phyloP scores from a whole-genome alignment of 2,797 vertebrate genomes.

The Echeneis naucrates region DNA sequence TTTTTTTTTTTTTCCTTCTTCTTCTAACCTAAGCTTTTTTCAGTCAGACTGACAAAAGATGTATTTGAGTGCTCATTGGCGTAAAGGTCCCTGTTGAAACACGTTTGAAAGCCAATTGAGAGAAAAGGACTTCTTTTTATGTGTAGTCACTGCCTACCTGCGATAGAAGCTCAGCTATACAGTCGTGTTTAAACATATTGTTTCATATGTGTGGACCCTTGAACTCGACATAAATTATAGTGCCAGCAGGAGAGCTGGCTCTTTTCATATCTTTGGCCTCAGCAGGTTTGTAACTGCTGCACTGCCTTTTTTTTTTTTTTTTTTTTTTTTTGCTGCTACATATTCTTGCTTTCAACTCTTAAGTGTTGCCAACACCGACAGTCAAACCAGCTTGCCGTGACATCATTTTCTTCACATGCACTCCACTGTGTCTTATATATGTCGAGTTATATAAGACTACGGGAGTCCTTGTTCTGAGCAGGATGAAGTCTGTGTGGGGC shows the following conservation, averaged over 20 bases:
- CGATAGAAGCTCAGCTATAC: not conserved
- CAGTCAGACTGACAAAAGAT: not conserved
- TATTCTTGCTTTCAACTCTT: not conserved
- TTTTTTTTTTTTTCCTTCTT: not conserved
- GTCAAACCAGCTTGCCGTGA: slow-evolving; percentile 15
- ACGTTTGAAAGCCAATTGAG: not conserved
- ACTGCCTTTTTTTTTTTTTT: not conserved
- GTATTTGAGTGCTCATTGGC: not conserved
- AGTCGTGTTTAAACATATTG: not conserved
- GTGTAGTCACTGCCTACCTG: not conserved
- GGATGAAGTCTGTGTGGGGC: slow-evolving; percentile 5
- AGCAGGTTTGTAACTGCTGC: not conserved
- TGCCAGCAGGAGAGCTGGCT: not conserved
- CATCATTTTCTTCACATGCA: slow-evolving; percentile 6
- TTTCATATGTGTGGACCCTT: slow-evolving; percentile 1
- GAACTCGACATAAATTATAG: slow-evolving; percentile 1
- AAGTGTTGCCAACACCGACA: not conserved
- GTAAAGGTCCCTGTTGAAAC: not conserved
- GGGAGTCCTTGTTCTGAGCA: not conserved
- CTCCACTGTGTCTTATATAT: slow-evolving; percentile 17
- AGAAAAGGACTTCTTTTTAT: no score
- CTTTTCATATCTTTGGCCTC: slow-evolving; percentile 1
- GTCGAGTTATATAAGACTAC: not conserved
- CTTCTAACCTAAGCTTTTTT: not conserved
- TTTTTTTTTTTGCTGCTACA: not conserved